Base-by-base conservation (phyloP, 2,113 vertebrate genomes). In the Petrocephalus microphthalmus region DNA sequence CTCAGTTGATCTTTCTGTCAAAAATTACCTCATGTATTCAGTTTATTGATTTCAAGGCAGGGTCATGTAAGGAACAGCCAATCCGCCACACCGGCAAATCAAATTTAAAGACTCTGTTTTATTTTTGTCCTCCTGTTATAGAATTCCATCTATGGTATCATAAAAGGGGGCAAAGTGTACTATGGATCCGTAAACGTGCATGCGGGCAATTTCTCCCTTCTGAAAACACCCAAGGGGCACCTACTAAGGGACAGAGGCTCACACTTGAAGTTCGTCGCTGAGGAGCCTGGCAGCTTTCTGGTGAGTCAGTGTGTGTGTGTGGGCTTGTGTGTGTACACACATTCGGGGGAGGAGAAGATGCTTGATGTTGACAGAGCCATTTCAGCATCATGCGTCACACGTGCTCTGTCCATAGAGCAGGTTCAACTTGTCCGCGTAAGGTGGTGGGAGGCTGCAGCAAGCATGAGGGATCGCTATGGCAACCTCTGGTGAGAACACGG, bases 351-450 rank as follows among this genome's bases (percentile, higher is more conserved):
- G 1, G 64, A 81, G 91, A 47, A 47, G 81, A 7, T 7, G 2
- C 17, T 42, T 90, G 91, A 93, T 92, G 91, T 91, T 91, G 93
- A 92, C 93, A 92, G 91, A 91, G 91, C 91, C 89, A 88, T 88
- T 91, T 92, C 81, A 89, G 82, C 91, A 89, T 87, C 91, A 91
- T 93, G 87, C 53, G 71, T 88, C 88, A 91, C 2, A n/a, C 91
- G 90, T 33, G 81, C 89, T 91, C 90, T 91, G 85, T 84, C 86
- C 56, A 15, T 13, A 33, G 52, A 78, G 54, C 89, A n/a, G 54
- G 85, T 45, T 45, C 19, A 86, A 54, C 56, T 25, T 88, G 60
- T 25, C 33, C 13, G 19, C 29, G 47, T 17, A 74, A 89, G 60
- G n/a, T 4, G 45, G 37, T 15, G 22, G 57, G 13, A n/a, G 42